A percentile compares a stretch with the other conserved stretches of the same genome.
phyloP scores from a whole-genome alignment of 2,888 invertebrate genomes.

The Hyppa rectilinea region DNA sequence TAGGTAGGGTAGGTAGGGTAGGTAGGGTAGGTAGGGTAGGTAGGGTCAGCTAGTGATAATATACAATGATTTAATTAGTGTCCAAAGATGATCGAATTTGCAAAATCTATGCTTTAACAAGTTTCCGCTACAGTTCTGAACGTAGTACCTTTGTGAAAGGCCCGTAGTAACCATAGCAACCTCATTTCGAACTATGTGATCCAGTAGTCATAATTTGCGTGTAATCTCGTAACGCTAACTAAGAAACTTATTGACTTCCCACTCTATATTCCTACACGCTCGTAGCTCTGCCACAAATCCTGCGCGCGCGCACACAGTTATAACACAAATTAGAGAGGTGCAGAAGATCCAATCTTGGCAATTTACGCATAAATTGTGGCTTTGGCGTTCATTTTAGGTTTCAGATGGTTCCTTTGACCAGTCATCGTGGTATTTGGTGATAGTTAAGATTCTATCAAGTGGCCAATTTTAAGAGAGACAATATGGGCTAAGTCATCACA shows the following conservation, averaged over 20 bases:
- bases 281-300: slow-evolving; percentile 70
- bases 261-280: slow-evolving; percentile 65
- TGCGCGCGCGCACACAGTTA: slow-evolving; percentile 70
- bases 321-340: slow-evolving; percentile 20
- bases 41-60: too few species aligned
- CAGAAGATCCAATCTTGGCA: slow-evolving; percentile 39
- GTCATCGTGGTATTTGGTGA: not conserved
- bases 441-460: not conserved
- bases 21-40: too few species aligned
- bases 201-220: slow-evolving; percentile 59
- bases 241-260: slow-evolving; percentile 56
- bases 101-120: not conserved
- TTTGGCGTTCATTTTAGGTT: not conserved
- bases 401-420: not conserved
- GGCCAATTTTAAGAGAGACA: not conserved
- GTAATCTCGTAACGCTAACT: slow-evolving; percentile 59
- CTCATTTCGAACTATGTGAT: slow-evolving; percentile 47
- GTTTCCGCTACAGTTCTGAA: slow-evolving; percentile 1
- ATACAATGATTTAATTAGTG: not conserved
- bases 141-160: slow-evolving; percentile 2
- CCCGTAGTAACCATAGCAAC: slow-evolving; percentile 10
- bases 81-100: not conserved
- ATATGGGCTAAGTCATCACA: too few species aligned
- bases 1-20: too few species aligned
- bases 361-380: slow-evolving; percentile 5